Base-by-base conservation (phyloP, 35 echinoderm and acorn worm species). In the Apostichopus parvimensis region DNA sequence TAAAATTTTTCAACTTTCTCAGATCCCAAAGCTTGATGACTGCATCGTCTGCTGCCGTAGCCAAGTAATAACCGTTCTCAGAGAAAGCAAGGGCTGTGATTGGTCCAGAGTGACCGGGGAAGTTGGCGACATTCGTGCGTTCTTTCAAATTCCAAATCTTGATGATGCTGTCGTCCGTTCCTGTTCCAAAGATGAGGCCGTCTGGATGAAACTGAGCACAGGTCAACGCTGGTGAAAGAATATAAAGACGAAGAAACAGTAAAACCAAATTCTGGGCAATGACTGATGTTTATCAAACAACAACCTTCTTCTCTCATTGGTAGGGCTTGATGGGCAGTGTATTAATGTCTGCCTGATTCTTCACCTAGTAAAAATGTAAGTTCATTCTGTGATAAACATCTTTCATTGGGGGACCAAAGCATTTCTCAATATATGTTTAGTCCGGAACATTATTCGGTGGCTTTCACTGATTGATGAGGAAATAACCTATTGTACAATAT, bases 71-170 rank as follows among this genome's bases (percentile, higher is more conserved):
- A 87, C 97, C 97, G 54, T 99, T 99, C 92, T 99, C 97, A 4
- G 97, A 99, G 95, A 99, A 99, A 1, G 97, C 91, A 52, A 99
- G 88, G n/a, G 97, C 97, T 6, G 97, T 96, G 91, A 99, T 95
- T 26, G 97, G 97, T 65, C 97, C 97, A 17, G 97, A 99, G 78
- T 99, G 97, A 20, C 97, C 97, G 5, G 97, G 97, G 85, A 99
- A 99, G 86, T 96, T 99, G 66, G 97, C 97, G 56, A 99, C 97
- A 62, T 99, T 99, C 60, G 94, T 95, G 1, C 97, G 91, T 70
- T 99, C 97, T 78, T 99, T 99, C 86, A 99, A 88, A 90, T 99
- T 95, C 97, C 97, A 99, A 76, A 99, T 99, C 83, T 99, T 99
- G 93, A 99, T 99, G 93, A 99, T 92, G 66, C 97, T 99, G 93